Conservation (phyloP, 2,113 vertebrate genomes). For the Ondatra zibethicus region DNA sequence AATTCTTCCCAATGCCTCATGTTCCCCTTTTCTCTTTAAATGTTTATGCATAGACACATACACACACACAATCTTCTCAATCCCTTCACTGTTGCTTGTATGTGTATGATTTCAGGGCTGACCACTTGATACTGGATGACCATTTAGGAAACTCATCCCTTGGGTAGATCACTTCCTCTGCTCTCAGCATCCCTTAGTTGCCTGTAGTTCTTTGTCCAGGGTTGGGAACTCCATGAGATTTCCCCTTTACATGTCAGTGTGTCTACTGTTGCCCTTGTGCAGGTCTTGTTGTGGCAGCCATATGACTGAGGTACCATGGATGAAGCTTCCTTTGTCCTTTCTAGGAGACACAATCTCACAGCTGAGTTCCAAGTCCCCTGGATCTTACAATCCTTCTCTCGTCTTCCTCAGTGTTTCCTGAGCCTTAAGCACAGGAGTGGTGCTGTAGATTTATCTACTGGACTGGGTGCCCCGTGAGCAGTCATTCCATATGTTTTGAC, state of each 20-base stretch:
- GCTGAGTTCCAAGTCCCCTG: background rate
- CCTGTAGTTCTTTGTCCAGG: background rate
- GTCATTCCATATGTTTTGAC: background rate
- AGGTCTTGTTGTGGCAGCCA: background rate
- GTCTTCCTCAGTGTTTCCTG: background rate
- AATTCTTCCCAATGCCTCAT: background rate
- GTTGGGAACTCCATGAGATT: background rate
- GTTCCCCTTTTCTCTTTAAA: background rate
- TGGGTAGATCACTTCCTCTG: background rate
- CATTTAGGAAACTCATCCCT: background rate
- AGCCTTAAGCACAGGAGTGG: background rate
- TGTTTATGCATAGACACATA: background rate
- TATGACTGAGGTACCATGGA: background rate
- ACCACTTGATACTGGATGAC: background rate
- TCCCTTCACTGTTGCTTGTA: background rate
- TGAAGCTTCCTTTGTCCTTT: background rate
- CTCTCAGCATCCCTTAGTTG: background rate
- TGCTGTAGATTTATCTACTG: background rate
- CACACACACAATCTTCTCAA: background rate
- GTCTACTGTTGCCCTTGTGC: background rate
- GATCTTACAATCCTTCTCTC: background rate
- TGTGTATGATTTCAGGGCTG: background rate
- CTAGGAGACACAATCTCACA: background rate
- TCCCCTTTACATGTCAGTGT: background rate
- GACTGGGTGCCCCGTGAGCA: too few species aligned